phyloP scores from a whole-genome alignment of 2,113 vertebrate species.

The Martes martes region DNA sequence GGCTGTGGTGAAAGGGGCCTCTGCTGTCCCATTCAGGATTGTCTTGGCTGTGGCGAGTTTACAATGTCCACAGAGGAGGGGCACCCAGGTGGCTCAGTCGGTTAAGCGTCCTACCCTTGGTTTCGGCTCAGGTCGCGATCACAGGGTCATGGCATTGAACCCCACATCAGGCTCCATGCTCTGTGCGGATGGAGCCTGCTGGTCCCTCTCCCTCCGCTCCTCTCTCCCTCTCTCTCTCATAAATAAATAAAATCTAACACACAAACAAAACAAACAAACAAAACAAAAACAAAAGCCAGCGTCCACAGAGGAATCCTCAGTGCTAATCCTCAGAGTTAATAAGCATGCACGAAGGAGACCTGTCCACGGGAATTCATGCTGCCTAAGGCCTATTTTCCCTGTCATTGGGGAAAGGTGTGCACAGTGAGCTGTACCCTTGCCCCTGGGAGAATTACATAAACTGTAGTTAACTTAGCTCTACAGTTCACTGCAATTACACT shows the following conservation, averaged over 20 bases:
- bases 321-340: not conserved
- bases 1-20: not conserved
- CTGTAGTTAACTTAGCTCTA: constrained; percentile 7
- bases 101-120: not conserved
- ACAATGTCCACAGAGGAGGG: not conserved
- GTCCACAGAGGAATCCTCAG: not conserved
- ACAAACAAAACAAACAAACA: not conserved
- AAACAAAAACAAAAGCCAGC: not conserved
- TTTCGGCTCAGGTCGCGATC: not conserved
- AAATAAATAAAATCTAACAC: not conserved
- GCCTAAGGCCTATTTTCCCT: not conserved
- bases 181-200: not conserved
- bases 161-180: not conserved
- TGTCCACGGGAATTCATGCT: not conserved
- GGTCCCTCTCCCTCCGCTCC: not conserved
- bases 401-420: not conserved
- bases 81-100: not conserved
- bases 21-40: not conserved
- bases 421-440: not conserved
- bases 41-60: not conserved
- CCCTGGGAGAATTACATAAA: constrained; percentile 28
- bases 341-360: not conserved
- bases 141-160: not conserved
- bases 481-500: not conserved
- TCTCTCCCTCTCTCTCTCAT: not conserved